A percentile compares a stretch with the other conserved stretches of the same genome.
Evolutionary conservation across 2,888 invertebrate species (phyloP).

Genomic region (Belgica antarctica): DNA sequence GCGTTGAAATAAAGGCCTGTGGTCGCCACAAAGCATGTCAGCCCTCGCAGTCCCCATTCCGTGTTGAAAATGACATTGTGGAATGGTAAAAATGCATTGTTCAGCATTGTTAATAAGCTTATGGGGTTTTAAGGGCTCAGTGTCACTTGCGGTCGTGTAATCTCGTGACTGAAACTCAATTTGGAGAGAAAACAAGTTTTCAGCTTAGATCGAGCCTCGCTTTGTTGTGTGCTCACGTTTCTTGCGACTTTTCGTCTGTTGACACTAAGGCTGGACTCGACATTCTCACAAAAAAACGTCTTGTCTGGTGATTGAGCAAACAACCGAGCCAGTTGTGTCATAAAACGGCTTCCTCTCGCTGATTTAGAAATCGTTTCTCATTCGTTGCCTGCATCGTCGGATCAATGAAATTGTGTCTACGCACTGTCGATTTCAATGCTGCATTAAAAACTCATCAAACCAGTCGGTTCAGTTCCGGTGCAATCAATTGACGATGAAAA

Average conservation of each 20-base stretch:
- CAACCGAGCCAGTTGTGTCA: too few species aligned
- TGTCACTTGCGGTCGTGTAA: constrained; percentile 10
- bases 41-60: too few species aligned
- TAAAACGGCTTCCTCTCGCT: background rate
- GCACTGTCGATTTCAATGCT: constrained; percentile 35
- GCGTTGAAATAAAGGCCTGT: too few species aligned
- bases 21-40: too few species aligned
- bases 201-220: background rate
- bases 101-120: background rate
- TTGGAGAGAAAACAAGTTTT: background rate
- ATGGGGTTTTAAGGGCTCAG: background rate
- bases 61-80: too few species aligned
- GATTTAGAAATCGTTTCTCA: too few species aligned
- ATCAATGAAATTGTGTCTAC: constrained; percentile 27
- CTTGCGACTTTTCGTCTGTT: background rate
- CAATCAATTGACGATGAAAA: constrained; percentile 25
- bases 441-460: constrained; percentile 26
- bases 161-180: background rate
- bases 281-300: too few species aligned
- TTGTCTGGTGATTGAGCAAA: too few species aligned
- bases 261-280: background rate
- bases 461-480: constrained; percentile 38
- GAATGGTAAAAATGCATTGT: constrained; percentile 10
- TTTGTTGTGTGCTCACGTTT: background rate
- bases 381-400: background rate